Conservation (phyloP, 2,888 invertebrate species). For the Netelia melanura region DNA sequence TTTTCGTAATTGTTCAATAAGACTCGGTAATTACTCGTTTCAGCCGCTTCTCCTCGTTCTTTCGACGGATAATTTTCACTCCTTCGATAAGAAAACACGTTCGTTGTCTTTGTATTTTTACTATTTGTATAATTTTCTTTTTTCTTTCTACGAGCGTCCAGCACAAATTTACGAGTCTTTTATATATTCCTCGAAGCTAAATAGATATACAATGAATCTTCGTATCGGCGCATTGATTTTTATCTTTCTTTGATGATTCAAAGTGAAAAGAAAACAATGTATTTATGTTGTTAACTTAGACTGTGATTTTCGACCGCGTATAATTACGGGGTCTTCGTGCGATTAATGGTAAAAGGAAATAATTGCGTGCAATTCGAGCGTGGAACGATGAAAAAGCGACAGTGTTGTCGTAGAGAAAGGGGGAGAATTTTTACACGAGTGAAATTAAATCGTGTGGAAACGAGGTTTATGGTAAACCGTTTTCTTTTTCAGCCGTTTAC, state of each 20-base stretch:
- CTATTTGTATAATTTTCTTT: no score
- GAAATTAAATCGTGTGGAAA: conserved; percentile 36
- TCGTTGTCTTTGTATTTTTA: no score
- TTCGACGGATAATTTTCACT: not conserved
- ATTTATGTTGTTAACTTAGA: not conserved
- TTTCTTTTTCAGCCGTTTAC: not conserved
- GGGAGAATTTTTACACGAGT: conserved; percentile 10
- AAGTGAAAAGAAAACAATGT: not conserved
- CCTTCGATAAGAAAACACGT: not conserved
- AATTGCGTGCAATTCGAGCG: not conserved
- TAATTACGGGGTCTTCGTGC: not conserved
- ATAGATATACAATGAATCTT: not conserved
- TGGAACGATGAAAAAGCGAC: conserved; percentile 6
- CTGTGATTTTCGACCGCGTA: no score
- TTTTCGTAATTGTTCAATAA: conserved; percentile 19
- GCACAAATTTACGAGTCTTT: not conserved
- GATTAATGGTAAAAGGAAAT: not conserved
- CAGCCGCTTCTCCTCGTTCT: not conserved
- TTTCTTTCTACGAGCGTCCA: no score
- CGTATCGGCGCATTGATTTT: not conserved
- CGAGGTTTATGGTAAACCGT: not conserved
- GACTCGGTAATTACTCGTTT: not conserved
- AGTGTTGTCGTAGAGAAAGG: not conserved
- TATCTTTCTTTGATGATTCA: not conserved
- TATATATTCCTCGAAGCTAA: not conserved